A percentile compares a stretch with the other conserved stretches of the same genome.
These are phyloP conservation scores for Platichthys flesus DNA, from an alignment of 2,113 vertebrate genomes.

Conservation along the genomic window DNA sequence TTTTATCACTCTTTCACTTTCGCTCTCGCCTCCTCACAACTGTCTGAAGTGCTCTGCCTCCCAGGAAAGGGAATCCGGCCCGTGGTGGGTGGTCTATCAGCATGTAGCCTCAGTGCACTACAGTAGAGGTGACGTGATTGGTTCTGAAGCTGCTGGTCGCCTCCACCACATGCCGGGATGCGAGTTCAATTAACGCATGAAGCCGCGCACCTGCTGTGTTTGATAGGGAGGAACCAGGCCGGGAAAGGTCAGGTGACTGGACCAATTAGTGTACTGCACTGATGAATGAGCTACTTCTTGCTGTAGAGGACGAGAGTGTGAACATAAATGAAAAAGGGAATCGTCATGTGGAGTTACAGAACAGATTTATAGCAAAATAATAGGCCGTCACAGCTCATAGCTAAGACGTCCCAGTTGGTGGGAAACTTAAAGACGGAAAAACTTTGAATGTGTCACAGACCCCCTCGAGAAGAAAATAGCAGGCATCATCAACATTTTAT, in stretches of 20 bases:
- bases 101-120: neutral
- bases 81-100: slow-evolving; percentile 42
- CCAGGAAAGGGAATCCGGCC: slow-evolving; percentile 17
- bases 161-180: neutral
- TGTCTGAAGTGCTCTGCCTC: slow-evolving; percentile 29
- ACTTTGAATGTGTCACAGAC: neutral
- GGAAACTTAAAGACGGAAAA: neutral
- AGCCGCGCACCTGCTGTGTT: slow-evolving; percentile 48
- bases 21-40: slow-evolving; percentile 9
- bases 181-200: slow-evolving; percentile 27
- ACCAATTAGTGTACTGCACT: slow-evolving; percentile 38
- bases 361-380: slow-evolving; percentile 25
- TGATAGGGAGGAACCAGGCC: slow-evolving; percentile 1
- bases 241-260: slow-evolving; percentile 52
- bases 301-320: slow-evolving; percentile 2
- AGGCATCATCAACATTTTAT: neutral
- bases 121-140: slow-evolving; percentile 17
- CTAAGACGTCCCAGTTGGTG: neutral
- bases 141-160: slow-evolving; percentile 34
- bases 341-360: neutral
- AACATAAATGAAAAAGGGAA: neutral
- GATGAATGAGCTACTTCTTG: slow-evolving; percentile 16
- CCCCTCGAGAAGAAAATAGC: slow-evolving; percentile 5
- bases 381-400: neutral
- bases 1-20: slow-evolving; percentile 36